A percentile compares a stretch with the other conserved stretches of the same genome.
Conservation (phyloP, 2,113 vertebrate genomes). For the Okapia johnstoni region DNA sequence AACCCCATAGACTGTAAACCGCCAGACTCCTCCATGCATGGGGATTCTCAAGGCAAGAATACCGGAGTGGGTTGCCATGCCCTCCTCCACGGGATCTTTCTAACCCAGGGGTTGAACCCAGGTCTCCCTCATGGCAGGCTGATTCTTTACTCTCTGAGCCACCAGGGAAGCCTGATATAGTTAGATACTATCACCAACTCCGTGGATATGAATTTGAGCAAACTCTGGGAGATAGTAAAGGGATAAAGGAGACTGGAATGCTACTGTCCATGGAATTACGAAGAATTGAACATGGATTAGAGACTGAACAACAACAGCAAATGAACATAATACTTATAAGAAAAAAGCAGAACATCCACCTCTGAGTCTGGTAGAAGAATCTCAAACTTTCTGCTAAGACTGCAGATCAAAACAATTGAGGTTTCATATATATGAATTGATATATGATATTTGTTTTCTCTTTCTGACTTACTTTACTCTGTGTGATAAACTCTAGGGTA, state of each 20-base stretch:
- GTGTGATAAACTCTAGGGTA: background rate
- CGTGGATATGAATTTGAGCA: background rate
- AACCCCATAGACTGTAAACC: too few relatives aligned
- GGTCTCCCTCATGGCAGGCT: background rate
- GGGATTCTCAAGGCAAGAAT: background rate
- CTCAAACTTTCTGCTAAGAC: background rate
- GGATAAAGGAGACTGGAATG: background rate
- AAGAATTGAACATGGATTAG: background rate
- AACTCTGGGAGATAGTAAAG: background rate
- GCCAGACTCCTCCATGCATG: background rate
- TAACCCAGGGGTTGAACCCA: background rate
- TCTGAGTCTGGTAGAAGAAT: background rate
- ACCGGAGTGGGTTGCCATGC: background rate
- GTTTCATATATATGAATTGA: background rate
- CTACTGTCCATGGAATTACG: background rate
- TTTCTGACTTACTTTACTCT: background rate
- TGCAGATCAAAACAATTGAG: background rate
- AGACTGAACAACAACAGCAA: background rate
- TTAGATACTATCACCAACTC: background rate
- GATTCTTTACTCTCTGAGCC: background rate
- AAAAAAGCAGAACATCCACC: background rate
- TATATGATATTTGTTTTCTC: background rate
- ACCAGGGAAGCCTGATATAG: background rate
- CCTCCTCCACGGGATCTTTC: background rate
- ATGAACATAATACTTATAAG: background rate